A percentile compares a stretch with the other conserved stretches of the same genome.
Conservation (phyloP, 2,888 invertebrate genomes). For the Lapara coniferarum region DNA sequence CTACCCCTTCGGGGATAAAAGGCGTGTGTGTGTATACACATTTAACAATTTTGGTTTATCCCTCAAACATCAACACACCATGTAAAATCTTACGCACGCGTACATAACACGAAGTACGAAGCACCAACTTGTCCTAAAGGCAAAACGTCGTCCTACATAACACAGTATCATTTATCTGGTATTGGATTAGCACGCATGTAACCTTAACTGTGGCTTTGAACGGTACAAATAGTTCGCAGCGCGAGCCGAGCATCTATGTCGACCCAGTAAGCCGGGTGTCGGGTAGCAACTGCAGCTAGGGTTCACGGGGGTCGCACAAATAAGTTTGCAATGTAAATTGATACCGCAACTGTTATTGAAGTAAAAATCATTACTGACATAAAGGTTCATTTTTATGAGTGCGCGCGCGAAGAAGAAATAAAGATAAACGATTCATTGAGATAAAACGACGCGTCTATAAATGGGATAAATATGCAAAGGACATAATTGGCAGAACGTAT, state of each 20-base stretch:
- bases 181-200: slow-evolving; percentile 68
- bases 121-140: slow-evolving; percentile 48
- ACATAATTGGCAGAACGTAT: slow-evolving; percentile 5
- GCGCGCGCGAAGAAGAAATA: slow-evolving; percentile 16
- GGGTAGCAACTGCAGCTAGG: slow-evolving; percentile 49
- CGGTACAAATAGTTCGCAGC: slow-evolving; percentile 74
- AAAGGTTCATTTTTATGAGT: slow-evolving; percentile 15
- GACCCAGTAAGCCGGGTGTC: slow-evolving; percentile 66
- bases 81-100: slow-evolving; percentile 33
- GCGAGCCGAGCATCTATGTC: slow-evolving; percentile 61
- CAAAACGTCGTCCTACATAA: slow-evolving; percentile 55
- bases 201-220: slow-evolving; percentile 68
- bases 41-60: not conserved
- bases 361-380: slow-evolving; percentile 23
- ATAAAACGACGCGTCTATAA: slow-evolving; percentile 16
- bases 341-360: slow-evolving; percentile 29
- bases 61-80: slow-evolving; percentile 27
- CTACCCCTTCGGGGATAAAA: no score
- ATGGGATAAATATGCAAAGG: slow-evolving; percentile 21
- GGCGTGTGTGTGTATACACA: no score
- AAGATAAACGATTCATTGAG: slow-evolving; percentile 18
- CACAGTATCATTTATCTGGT: slow-evolving; percentile 64
- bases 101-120: slow-evolving; percentile 36
- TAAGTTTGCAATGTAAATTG: slow-evolving; percentile 44
- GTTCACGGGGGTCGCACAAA: slow-evolving; percentile 42